These are phyloP conservation scores for Sinosuthora webbiana DNA, from an alignment of 2,113 vertebrate genomes.

Conservation along the genomic window DNA sequence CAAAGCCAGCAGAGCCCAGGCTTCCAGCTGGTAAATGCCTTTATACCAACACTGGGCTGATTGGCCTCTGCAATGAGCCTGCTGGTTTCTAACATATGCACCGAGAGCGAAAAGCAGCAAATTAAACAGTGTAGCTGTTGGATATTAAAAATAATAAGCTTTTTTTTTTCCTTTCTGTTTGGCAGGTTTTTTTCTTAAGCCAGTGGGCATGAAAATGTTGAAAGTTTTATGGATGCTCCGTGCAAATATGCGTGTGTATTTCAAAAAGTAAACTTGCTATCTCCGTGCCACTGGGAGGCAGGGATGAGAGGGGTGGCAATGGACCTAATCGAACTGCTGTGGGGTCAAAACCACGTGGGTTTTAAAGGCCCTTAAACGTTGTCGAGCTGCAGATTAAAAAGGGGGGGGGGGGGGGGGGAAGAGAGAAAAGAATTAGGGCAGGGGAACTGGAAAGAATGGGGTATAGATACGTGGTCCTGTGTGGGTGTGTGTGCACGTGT, in stretches of 20 bases:
- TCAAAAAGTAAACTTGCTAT: conserved; percentile 79
- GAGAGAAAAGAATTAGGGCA: conserved; percentile 1
- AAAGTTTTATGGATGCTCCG: not conserved
- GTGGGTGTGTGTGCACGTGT: conserved; percentile 10
- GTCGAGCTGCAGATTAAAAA: conserved; percentile 81
- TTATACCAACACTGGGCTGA: not conserved
- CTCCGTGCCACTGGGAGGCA: conserved; percentile 61
- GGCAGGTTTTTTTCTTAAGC: not conserved
- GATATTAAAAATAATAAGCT: conserved; percentile 32
- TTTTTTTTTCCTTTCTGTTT: not conserved
- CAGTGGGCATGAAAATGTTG: not conserved
- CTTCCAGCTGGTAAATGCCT: not conserved
- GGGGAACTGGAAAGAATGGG: conserved; percentile 64
- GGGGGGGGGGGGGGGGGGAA: too few species aligned
- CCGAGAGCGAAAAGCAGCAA: not conserved
- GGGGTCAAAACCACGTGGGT: conserved; percentile 73
- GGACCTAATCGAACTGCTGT: conserved; percentile 65
- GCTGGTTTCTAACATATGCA: not conserved
- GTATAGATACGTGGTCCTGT: not conserved
- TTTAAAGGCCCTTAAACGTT: conserved; percentile 85
- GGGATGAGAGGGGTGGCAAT: conserved; percentile 33
- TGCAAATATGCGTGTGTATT: conserved; percentile 9
- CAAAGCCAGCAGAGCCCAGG: not conserved
- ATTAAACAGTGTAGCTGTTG: not conserved
- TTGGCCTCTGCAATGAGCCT: not conserved